phyloP scores from a whole-genome alignment of 2,113 vertebrate genomes.

The Aptenodytes forsteri region DNA sequence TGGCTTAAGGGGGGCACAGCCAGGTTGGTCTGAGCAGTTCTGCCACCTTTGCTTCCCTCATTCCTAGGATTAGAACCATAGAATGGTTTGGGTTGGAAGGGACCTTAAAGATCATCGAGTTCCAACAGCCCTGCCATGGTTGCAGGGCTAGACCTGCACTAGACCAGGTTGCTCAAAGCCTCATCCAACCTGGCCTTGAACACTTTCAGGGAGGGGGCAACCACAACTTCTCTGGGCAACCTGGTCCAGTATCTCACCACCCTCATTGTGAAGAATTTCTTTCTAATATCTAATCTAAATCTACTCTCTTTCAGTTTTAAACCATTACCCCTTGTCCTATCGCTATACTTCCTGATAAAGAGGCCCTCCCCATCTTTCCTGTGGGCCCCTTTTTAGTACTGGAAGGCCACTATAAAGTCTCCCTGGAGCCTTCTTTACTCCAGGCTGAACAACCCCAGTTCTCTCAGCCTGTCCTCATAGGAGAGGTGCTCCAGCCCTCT shows the following conservation, averaged over 20 bases:
- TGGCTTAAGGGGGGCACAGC: neutral
- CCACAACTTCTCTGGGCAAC: neutral
- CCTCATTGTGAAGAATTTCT: neutral
- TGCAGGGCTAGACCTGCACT: no score
- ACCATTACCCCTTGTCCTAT: neutral
- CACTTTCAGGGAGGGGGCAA: neutral
- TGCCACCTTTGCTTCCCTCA: neutral
- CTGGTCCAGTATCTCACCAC: neutral
- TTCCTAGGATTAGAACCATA: neutral
- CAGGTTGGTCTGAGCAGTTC: neutral
- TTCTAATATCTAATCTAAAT: neutral
- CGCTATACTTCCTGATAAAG: neutral
- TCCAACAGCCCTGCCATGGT: neutral
- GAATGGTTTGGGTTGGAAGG: neutral
- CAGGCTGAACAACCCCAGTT: neutral
- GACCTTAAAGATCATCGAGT: neutral
- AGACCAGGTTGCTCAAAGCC: no score
- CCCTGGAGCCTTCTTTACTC: neutral
- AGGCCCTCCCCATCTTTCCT: neutral
- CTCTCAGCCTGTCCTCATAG: neutral
- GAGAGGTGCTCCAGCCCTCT: neutral
- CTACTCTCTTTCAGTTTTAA: neutral
- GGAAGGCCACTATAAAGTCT: neutral
- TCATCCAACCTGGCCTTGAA: neutral
- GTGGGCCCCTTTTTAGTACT: neutral